These are phyloP conservation scores for Euplagia quadripunctaria DNA, from an alignment of 2,888 invertebrate species.

Conservation along the genomic window DNA sequence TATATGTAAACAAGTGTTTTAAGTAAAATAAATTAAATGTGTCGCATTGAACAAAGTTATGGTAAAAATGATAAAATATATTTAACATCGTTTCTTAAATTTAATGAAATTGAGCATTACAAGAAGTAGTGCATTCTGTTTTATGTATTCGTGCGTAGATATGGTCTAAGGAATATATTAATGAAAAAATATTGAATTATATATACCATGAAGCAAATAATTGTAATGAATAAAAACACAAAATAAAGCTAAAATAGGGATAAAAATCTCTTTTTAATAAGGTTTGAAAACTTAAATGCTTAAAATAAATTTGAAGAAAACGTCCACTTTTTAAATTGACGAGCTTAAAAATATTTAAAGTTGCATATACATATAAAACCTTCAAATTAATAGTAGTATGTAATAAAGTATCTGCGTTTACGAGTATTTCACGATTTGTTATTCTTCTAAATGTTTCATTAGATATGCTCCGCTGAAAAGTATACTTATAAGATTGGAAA, in stretches of 20 bases:
- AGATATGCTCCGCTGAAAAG: background rate
- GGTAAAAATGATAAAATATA: background rate
- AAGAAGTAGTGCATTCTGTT: background rate
- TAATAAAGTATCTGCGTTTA: background rate
- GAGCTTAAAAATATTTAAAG: conserved; percentile 35
- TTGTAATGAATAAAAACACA: no score
- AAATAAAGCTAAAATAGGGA: no score
- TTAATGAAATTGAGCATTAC: background rate
- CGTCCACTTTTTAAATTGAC: conserved; percentile 39
- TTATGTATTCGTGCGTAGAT: background rate
- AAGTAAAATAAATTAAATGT: background rate
- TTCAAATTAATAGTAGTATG: background rate
- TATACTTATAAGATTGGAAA: background rate
- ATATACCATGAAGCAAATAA: background rate
- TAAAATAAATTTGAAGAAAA: conserved; percentile 14
- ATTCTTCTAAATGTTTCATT: conserved; percentile 26
- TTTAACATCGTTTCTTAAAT: background rate
- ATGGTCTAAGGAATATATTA: no score
- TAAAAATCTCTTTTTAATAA: background rate
- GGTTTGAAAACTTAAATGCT: background rate
- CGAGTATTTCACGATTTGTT: background rate
- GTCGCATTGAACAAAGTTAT: background rate
- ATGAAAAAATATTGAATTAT: background rate
- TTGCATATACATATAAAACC: conserved; percentile 5
- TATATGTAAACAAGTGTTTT: background rate